A percentile compares a stretch with the other conserved stretches of the same genome.
Conservation (phyloP, 2,797 vertebrate species). For the Pelobates cultripes region DNA sequence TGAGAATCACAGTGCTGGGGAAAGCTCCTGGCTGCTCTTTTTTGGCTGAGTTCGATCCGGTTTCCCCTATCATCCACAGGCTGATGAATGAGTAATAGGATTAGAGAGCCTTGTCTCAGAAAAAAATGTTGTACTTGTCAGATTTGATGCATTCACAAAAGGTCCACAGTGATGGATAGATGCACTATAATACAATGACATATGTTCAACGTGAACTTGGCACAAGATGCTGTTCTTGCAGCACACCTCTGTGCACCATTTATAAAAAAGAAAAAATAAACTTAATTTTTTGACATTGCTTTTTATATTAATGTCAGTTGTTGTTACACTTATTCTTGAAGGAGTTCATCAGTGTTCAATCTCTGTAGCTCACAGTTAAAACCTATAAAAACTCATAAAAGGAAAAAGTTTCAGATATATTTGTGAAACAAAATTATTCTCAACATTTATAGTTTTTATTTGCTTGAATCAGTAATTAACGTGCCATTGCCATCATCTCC, state of each 20-base stretch:
- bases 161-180: constrained; percentile 66
- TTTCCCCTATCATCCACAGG: constrained; percentile 79
- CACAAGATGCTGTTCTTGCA: constrained; percentile 35
- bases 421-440: no score
- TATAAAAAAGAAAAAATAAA: constrained; percentile 19
- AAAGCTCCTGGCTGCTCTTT: constrained; percentile 77
- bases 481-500: neutral
- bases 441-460: no score
- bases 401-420: no score
- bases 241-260: constrained; percentile 19
- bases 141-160: constrained; percentile 75
- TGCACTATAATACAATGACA: constrained; percentile 62
- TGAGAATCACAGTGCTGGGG: constrained; percentile 84
- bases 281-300: constrained; percentile 12
- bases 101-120: constrained; percentile 84
- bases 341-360: constrained; percentile 20
- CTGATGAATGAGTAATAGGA: constrained; percentile 93
- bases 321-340: constrained; percentile 11
- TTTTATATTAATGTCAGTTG: constrained; percentile 36
- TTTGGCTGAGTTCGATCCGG: constrained; percentile 80
- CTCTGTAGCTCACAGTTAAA: neutral
- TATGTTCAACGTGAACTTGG: constrained; percentile 62
- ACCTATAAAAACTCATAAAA: neutral
- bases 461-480: no score
- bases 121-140: constrained; percentile 79